phyloP scores from a whole-genome alignment of 2,888 invertebrate species.

The Lottia scabra region DNA sequence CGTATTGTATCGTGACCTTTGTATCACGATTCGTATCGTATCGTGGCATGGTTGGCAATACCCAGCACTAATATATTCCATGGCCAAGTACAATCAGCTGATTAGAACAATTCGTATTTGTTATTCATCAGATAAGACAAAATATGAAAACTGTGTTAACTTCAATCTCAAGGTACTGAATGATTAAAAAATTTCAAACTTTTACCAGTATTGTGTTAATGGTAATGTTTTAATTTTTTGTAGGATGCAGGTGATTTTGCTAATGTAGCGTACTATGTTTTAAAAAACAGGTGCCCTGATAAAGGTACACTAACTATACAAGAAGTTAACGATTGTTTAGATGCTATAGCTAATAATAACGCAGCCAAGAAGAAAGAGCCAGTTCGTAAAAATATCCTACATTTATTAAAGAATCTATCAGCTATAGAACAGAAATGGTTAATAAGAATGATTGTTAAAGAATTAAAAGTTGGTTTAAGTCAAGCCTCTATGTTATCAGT shows the following conservation, averaged over 20 bases:
- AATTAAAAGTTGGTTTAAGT: conserved; percentile 81
- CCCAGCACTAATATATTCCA: too few relatives aligned
- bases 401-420: conserved; percentile 78
- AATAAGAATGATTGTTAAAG: conserved; percentile 87
- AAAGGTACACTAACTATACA: conserved; percentile 76
- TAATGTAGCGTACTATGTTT: conserved; percentile 80
- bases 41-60: too few relatives aligned
- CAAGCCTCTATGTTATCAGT: conserved; percentile 78
- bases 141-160: neutral
- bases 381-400: conserved; percentile 75
- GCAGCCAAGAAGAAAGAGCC: conserved; percentile 71
- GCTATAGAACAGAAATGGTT: conserved; percentile 90
- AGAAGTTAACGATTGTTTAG: conserved; percentile 81
- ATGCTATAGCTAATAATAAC: conserved; percentile 80
- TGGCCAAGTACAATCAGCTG: too few relatives aligned
- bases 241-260: conserved; percentile 81
- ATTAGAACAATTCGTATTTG: too few relatives aligned
- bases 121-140: too few relatives aligned
- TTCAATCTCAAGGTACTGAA: too few relatives aligned
- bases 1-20: too few relatives aligned
- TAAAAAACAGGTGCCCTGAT: conserved; percentile 73
- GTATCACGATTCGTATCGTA: too few relatives aligned
- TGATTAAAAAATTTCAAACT: neutral
- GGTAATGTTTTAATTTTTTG: neutral
- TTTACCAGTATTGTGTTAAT: too few relatives aligned